phyloP scores from a whole-genome alignment of 2,888 invertebrate genomes.

The Blera fallax region DNA sequence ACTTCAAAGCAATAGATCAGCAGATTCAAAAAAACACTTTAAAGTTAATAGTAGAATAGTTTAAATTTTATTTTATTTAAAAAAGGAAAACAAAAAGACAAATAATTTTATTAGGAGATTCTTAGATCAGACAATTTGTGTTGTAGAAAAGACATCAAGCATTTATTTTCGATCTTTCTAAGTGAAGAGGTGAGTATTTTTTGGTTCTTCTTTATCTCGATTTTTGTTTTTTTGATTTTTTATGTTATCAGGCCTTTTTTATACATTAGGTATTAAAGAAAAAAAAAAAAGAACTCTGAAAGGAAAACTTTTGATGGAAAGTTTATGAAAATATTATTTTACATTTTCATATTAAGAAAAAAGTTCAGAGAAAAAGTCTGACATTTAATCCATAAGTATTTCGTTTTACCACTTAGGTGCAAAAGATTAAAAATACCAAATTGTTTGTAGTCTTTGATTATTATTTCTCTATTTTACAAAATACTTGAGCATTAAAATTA shows the following conservation, averaged over 20 bases:
- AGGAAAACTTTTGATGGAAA: not conserved
- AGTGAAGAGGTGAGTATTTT: slow-evolving; percentile 28
- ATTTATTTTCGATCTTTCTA: slow-evolving; percentile 12
- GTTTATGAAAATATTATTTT: too few species aligned
- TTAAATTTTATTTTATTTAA: slow-evolving; percentile 13
- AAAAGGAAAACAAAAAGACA: too few species aligned
- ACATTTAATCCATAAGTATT: too few species aligned
- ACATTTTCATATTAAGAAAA: too few species aligned
- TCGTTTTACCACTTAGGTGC: too few species aligned
- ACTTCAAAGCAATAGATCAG: slow-evolving; percentile 62
- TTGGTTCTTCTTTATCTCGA: not conserved
- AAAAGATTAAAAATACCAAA: too few species aligned
- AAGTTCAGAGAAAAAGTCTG: too few species aligned
- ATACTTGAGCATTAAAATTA: too few species aligned
- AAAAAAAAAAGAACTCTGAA: not conserved
- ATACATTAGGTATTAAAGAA: too few species aligned
- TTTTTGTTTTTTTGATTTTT: slow-evolving; percentile 48
- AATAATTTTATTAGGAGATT: too few species aligned
- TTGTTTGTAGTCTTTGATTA: too few species aligned
- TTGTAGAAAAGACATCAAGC: slow-evolving; percentile 43
- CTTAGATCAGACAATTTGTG: not conserved
- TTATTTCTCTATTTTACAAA: too few species aligned
- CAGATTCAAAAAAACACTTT: slow-evolving; percentile 32
- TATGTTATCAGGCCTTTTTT: slow-evolving; percentile 47
- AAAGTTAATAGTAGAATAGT: slow-evolving; percentile 12